Percentiles rank a stretch among this genome's conserved stretches.
Conservation (phyloP, 2,113 vertebrate species). For the Baryphthengus martii region DNA sequence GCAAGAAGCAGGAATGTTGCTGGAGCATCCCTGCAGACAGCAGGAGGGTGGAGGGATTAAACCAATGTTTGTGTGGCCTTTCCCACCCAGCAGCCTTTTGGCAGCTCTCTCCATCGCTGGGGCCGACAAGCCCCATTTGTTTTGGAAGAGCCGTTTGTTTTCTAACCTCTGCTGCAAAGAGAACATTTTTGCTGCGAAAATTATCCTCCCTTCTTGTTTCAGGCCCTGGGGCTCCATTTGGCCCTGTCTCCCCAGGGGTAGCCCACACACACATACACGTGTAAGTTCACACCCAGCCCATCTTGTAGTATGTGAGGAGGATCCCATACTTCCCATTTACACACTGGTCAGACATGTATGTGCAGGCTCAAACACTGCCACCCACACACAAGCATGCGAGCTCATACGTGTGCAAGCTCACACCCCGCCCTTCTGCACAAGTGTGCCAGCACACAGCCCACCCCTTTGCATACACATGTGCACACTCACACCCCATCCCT, state of each 20-base stretch:
- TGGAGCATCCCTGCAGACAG: not conserved
- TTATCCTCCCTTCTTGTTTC: not conserved
- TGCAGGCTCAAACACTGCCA: not conserved
- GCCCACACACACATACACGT: not conserved
- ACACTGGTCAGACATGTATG: rapidly evolving
- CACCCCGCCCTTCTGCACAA: not conserved
- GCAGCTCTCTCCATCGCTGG: not conserved
- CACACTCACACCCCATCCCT: not conserved
- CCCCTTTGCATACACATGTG: rapidly evolving
- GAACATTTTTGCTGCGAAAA: not conserved
- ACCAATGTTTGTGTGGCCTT: conserved; percentile 32
- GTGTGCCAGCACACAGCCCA: not conserved
- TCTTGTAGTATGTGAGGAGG: not conserved
- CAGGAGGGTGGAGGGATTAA: not conserved
- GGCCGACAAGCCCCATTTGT: not conserved
- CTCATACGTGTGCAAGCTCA: not conserved
- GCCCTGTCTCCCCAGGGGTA: not conserved
- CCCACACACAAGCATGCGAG: rapidly evolving
- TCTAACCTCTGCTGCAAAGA: not conserved
- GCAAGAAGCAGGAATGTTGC: not conserved
- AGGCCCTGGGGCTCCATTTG: not conserved
- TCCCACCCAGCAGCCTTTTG: conserved; percentile 27
- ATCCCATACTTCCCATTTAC: rapidly evolving
- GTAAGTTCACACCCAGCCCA: not conserved
- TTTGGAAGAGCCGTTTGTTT: conserved; percentile 36